phyloP scores from a whole-genome alignment of 2,113 vertebrate genomes.

The Vidua chalybeata region DNA sequence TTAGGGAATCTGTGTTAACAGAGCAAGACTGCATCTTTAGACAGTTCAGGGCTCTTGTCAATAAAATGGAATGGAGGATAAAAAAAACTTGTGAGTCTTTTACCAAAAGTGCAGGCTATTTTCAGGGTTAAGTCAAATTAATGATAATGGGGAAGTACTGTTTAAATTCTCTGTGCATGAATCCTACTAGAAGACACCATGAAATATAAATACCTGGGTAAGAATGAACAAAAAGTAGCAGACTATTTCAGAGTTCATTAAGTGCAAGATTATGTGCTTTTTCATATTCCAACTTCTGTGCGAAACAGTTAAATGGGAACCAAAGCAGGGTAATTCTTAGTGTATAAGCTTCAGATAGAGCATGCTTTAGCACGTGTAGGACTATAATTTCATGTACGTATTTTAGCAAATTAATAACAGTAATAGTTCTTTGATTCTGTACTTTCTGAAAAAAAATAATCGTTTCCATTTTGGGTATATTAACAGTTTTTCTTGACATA shows the following conservation, averaged over 20 bases:
- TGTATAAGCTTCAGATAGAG: background rate
- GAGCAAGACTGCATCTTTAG: background rate
- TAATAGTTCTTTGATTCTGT: background rate
- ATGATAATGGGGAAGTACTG: background rate
- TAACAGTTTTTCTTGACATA: background rate
- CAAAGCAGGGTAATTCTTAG: background rate
- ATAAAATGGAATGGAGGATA: background rate
- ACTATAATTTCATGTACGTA: background rate
- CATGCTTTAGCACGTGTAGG: background rate
- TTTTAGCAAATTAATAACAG: background rate
- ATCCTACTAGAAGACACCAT: background rate
- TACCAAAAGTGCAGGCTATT: background rate
- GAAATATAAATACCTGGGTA: background rate
- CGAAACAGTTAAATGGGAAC: constrained; percentile 12
- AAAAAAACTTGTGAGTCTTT: background rate
- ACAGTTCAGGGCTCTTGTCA: background rate
- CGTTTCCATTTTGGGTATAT: background rate
- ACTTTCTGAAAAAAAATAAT: background rate
- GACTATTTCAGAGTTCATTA: constrained; percentile 5
- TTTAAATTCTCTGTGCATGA: background rate
- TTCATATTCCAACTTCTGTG: background rate
- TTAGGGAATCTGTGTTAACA: background rate
- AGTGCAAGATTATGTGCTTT: constrained; percentile 8
- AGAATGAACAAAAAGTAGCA: background rate
- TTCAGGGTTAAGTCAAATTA: background rate